Evolutionary conservation across 2,888 invertebrate genomes (phyloP).

Genomic region (Tanaodytes sp.): DNA sequence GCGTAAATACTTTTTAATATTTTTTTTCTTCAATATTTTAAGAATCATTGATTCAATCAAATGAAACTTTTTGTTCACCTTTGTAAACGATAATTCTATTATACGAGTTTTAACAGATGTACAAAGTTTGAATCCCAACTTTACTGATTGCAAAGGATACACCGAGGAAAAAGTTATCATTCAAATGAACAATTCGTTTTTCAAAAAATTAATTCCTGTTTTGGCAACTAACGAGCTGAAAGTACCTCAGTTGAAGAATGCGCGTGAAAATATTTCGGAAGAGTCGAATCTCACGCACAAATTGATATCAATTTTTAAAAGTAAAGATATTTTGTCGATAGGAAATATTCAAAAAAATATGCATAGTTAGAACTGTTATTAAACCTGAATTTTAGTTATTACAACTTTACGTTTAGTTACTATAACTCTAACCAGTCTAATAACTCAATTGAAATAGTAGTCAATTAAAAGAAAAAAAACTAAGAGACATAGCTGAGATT

Average conservation of each 20-base stretch:
- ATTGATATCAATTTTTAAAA: constrained; percentile 14
- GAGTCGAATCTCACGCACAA: constrained; percentile 19
- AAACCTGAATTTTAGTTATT: no score
- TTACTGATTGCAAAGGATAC: not conserved
- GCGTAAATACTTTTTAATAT: no score
- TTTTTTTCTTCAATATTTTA: no score
- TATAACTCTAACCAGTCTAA: no score
- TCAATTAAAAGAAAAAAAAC: not conserved
- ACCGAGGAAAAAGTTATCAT: not conserved
- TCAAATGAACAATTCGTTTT: not conserved
- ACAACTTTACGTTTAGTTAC: no score
- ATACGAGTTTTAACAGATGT: not conserved
- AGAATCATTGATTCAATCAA: not conserved
- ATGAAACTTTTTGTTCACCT: not conserved
- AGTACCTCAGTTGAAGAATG: not conserved
- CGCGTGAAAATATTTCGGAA: not conserved
- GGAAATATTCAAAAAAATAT: no score
- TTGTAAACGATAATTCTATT: not conserved
- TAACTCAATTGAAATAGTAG: no score
- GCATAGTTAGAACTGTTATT: no score
- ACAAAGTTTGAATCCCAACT: not conserved
- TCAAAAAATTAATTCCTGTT: not conserved
- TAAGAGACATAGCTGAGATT: not conserved
- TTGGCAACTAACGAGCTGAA: not conserved
- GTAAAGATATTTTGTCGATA: not conserved